phyloP scores from a whole-genome alignment of 2,113 vertebrate species.

The Capreolus pygargus region DNA sequence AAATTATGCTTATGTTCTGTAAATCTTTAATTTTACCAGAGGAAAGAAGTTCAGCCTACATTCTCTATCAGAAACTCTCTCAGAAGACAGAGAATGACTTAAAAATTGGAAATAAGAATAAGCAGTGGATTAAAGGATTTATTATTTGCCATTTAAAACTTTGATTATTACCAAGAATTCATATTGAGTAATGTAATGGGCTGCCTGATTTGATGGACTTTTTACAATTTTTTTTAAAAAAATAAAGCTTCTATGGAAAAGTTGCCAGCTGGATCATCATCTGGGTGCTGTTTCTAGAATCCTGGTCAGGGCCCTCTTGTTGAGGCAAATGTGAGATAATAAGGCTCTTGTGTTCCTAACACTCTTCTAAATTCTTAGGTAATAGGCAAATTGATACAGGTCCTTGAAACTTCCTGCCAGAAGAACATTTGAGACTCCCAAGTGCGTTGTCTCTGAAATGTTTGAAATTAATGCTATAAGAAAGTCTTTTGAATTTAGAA shows the following conservation, averaged over 20 bases:
- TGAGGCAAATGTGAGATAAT: neutral
- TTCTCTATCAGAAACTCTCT: neutral
- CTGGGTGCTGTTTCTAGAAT: neutral
- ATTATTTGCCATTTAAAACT: neutral
- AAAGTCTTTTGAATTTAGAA: neutral
- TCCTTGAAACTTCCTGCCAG: neutral
- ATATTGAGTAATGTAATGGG: neutral
- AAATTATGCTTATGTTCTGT: conserved; percentile 14
- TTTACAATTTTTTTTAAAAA: neutral
- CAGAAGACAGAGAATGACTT: conserved; percentile 12
- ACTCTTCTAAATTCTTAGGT: neutral
- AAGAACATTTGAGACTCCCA: neutral
- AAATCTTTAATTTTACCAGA: conserved; percentile 15
- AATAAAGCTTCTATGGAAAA: neutral
- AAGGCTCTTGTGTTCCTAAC: neutral
- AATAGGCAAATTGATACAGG: neutral
- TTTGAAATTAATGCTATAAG: neutral
- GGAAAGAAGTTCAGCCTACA: neutral
- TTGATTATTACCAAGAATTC: neutral
- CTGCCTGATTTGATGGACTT: neutral
- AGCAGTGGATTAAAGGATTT: neutral
- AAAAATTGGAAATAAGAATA: conserved; percentile 1
- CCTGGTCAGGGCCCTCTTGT: neutral
- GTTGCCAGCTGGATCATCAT: neutral
- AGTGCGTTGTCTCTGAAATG: neutral